Evolutionary conservation across 2,113 vertebrate genomes (phyloP).

Genomic region (Marmota flaviventris): DNA sequence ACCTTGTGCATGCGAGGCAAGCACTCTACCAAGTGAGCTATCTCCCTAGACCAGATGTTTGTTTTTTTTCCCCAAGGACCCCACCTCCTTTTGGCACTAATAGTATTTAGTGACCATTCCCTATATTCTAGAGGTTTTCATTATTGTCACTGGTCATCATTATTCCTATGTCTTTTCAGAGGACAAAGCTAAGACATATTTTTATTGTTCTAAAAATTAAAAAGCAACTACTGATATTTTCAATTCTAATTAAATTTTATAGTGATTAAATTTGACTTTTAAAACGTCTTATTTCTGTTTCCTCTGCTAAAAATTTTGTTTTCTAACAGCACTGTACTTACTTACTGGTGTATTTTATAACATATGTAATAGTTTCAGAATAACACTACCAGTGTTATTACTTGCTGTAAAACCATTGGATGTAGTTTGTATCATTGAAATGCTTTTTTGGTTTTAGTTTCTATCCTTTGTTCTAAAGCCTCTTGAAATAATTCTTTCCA

Average conservation of each 20-base stretch:
- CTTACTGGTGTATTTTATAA: background rate
- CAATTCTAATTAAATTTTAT: background rate
- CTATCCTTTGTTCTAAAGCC: background rate
- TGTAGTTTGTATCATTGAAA: background rate
- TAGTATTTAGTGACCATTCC: background rate
- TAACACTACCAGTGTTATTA: background rate
- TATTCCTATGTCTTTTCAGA: constrained; percentile 28
- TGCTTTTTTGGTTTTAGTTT: background rate
- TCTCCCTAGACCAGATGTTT: background rate
- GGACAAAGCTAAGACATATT: background rate
- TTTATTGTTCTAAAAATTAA: background rate
- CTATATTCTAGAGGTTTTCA: background rate
- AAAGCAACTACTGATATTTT: background rate
- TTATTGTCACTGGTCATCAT: background rate
- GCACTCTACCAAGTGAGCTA: too few species aligned
- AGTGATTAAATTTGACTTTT: background rate
- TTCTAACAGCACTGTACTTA: background rate
- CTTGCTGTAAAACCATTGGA: background rate
- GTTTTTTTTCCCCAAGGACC: background rate
- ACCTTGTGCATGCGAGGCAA: too few species aligned
- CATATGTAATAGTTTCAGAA: background rate
- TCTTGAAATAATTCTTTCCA: background rate
- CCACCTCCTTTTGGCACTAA: background rate
- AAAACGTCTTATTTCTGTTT: background rate
- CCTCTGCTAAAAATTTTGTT: background rate